phyloP scores from a whole-genome alignment of 2,888 invertebrate genomes.

The Diploptera punctata region DNA sequence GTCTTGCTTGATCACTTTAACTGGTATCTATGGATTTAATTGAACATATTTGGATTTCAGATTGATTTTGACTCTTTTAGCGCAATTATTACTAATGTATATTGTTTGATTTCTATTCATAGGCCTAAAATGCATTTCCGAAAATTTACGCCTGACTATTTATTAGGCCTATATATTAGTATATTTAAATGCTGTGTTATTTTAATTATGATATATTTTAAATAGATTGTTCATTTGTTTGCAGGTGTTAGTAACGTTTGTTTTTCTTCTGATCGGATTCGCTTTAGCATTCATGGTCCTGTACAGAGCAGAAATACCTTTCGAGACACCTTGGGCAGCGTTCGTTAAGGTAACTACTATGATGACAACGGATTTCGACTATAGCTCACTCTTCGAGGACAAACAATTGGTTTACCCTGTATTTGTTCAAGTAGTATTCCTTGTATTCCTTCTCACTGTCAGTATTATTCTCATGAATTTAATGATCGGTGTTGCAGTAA shows the following conservation, averaged over 20 bases:
- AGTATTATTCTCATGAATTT: constrained; percentile 66
- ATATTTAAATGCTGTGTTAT: too few species aligned
- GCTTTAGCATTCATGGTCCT: constrained; percentile 64
- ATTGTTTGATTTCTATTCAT: too few species aligned
- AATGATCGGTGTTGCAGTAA: constrained; percentile 65
- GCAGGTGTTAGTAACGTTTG: constrained; percentile 58
- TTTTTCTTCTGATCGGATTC: constrained; percentile 62
- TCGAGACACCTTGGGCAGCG: constrained; percentile 61
- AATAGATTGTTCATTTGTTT: too few species aligned
- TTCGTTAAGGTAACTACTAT: constrained; percentile 65
- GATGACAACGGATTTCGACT: constrained; percentile 68
- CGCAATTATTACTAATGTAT: too few species aligned
- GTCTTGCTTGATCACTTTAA: too few species aligned
- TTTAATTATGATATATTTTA: too few species aligned
- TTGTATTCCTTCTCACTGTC: constrained; percentile 61
- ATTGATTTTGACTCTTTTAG: too few species aligned
- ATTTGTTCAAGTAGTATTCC: constrained; percentile 58
- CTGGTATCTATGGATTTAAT: too few species aligned
- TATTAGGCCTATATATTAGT: too few species aligned
- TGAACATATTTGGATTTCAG: too few species aligned
- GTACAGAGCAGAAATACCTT: constrained; percentile 60
- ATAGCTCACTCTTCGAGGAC: constrained; percentile 55
- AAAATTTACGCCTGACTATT: too few species aligned
- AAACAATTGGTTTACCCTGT: background rate
- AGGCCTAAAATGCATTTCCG: too few species aligned